phyloP scores from a whole-genome alignment of 2,797 vertebrate species.

The Malurus leucopterus region DNA sequence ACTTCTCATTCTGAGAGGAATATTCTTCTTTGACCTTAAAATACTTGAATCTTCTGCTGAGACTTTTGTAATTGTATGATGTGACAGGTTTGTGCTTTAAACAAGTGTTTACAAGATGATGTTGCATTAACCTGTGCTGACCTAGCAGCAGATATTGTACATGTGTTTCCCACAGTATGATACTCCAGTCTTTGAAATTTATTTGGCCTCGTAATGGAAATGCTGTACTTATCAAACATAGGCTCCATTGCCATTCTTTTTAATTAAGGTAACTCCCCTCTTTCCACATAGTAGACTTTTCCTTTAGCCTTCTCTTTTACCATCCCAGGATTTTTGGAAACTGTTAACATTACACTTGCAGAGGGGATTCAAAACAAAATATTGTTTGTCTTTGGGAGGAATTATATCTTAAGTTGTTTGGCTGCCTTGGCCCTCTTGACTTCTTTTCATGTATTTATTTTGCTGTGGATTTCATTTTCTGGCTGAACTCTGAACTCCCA shows the following conservation, averaged over 20 bases:
- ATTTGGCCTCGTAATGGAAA: neutral
- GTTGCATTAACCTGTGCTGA: neutral
- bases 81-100: neutral
- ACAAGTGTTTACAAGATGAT: neutral
- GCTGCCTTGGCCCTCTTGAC: neutral
- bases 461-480: slow-evolving; percentile 36
- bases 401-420: neutral
- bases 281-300: neutral
- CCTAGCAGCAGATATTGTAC: neutral
- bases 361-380: neutral
- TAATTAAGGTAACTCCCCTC: neutral
- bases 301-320: neutral
- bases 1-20: neutral
- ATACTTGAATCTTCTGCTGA: neutral
- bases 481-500: slow-evolving; percentile 33
- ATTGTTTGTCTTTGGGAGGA: neutral
- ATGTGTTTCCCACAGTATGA: neutral
- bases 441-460: slow-evolving; percentile 22
- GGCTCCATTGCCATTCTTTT: neutral
- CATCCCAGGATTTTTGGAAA: neutral
- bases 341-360: neutral
- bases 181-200: neutral
- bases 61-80: neutral
- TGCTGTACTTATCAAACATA: neutral
- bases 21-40: neutral